Percentiles rank a stretch among this genome's conserved stretches.
These are phyloP conservation scores for Molanna angustata DNA, from an alignment of 2,888 invertebrate genomes.

Conservation along the genomic window DNA sequence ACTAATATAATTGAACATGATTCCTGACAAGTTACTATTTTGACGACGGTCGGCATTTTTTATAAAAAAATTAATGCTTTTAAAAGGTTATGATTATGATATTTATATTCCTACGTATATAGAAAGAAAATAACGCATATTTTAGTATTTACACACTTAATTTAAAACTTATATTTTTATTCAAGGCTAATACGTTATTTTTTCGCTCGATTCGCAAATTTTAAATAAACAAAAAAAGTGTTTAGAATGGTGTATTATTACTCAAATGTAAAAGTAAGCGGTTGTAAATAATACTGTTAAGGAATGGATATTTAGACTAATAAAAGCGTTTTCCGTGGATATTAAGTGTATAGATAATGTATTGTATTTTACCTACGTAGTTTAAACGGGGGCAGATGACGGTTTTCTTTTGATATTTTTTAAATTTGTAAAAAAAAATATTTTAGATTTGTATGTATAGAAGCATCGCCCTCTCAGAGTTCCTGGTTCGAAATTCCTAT, in stretches of 20 bases:
- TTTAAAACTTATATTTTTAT: too few species aligned
- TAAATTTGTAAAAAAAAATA: slow-evolving; percentile 14
- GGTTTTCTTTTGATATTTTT: slow-evolving; percentile 22
- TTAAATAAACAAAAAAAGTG: too few species aligned
- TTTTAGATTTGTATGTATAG: slow-evolving; percentile 19
- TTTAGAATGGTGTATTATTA: too few species aligned
- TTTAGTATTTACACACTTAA: too few species aligned
- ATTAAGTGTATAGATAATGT: too few species aligned
- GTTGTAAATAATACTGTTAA: slow-evolving; percentile 29
- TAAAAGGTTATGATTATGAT: slow-evolving; percentile 1
- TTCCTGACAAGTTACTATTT: slow-evolving; percentile 15
- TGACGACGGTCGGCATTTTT: slow-evolving; percentile 4
- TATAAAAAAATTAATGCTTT: slow-evolving; percentile 11
- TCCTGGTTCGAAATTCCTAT: slow-evolving; percentile 35
- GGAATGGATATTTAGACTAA: slow-evolving; percentile 14
- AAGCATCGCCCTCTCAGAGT: slow-evolving; percentile 32
- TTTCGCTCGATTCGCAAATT: too few species aligned
- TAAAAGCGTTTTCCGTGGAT: slow-evolving; percentile 43
- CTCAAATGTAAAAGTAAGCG: slow-evolving; percentile 19
- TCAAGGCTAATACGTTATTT: too few species aligned
- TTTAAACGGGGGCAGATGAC: slow-evolving; percentile 30
- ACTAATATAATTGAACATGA: slow-evolving; percentile 10
- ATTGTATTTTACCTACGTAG: too few species aligned
- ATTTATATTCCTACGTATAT: too few species aligned
- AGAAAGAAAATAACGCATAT: too few species aligned